Base-by-base conservation (phyloP, 2,888 invertebrate genomes). In the Lithophane semibrunnea region DNA sequence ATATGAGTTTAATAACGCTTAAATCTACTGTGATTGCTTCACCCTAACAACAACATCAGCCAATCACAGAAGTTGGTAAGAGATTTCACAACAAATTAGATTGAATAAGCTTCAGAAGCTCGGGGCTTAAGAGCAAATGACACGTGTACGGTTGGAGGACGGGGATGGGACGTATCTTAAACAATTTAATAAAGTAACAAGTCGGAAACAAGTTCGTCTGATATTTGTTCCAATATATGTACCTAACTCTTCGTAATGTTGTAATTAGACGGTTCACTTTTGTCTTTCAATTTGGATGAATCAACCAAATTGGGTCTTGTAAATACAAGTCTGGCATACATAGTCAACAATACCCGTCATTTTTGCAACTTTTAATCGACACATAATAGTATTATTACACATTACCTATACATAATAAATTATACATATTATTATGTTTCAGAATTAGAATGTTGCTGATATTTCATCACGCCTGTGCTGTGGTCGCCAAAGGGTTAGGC, bases 81-180 rank as follows among this genome's bases (percentile, higher is more conserved):
- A 77, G 61, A 77, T 79, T 77, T 71, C 37, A 42, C 18, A 81
- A 64, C 66, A 80, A 79, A 73, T 52, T 44, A 58, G 56, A 68
- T 68, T 61, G 75, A 68, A 47, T 81, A 81, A 79, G 64, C 75
- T 81, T 44, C 24, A 12, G 29, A 58, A 74, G 44, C 63, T 68
- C 10, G 52, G 18, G 37, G 44, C 52, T 72, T 71, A 65, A 16
- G 47, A 66, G 47, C 54, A 4, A 29, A 47, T 21, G 72, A 72
- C 79, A 73, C 75, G 63, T 52, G 61, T 68, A 58, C 13, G 4
- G 56, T 67, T 21, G 58, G 16, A 9, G 12, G n/a, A 47, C 54
- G 29, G 8, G 9, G n/a, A 54, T 63, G 29, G 8, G 24, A 64
- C n/a, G 13, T 81, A 68, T 79, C 52, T 37, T 58, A 75, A 16